These are phyloP conservation scores for Lacanobia oleracea DNA, from an alignment of 2,888 invertebrate species.

Conservation along the genomic window DNA sequence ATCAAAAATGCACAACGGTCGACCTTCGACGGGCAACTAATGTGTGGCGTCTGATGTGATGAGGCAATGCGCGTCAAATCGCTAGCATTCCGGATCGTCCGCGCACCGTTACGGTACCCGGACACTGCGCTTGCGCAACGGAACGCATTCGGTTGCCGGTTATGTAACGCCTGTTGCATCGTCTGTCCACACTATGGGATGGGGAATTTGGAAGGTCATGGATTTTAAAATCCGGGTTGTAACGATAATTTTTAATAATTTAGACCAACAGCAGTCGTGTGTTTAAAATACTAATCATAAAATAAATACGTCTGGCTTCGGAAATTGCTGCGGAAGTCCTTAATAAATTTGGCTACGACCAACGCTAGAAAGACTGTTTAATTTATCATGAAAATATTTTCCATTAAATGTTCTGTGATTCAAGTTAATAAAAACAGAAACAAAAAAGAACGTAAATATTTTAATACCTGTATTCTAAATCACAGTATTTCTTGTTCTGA, in stretches of 20 bases:
- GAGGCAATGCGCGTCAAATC: slow-evolving; percentile 86
- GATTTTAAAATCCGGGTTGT: slow-evolving; percentile 46
- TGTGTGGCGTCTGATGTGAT: slow-evolving; percentile 75
- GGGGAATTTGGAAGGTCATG: slow-evolving; percentile 52
- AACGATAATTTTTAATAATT: slow-evolving; percentile 14
- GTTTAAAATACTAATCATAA: slow-evolving; percentile 7
- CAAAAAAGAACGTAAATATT: no score
- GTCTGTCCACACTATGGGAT: slow-evolving; percentile 74
- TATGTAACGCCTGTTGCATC: slow-evolving; percentile 83
- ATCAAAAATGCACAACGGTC: slow-evolving; percentile 61
- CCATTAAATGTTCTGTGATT: background rate
- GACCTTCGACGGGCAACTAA: slow-evolving; percentile 72
- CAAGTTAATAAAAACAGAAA: background rate
- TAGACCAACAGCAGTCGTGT: slow-evolving; percentile 1
- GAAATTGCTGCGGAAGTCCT: slow-evolving; percentile 15
- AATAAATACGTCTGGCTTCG: slow-evolving; percentile 5
- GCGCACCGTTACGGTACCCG: slow-evolving; percentile 87
- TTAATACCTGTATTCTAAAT: no score
- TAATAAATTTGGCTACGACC: background rate
- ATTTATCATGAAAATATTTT: background rate
- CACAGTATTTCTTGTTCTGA: no score
- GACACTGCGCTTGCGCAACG: slow-evolving; percentile 85
- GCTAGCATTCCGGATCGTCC: slow-evolving; percentile 87
- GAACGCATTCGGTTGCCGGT: slow-evolving; percentile 81
- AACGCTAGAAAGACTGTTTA: background rate